Conservation (phyloP, 1,140 invertebrate species). For the Anoplolepis gracilipes region DNA sequence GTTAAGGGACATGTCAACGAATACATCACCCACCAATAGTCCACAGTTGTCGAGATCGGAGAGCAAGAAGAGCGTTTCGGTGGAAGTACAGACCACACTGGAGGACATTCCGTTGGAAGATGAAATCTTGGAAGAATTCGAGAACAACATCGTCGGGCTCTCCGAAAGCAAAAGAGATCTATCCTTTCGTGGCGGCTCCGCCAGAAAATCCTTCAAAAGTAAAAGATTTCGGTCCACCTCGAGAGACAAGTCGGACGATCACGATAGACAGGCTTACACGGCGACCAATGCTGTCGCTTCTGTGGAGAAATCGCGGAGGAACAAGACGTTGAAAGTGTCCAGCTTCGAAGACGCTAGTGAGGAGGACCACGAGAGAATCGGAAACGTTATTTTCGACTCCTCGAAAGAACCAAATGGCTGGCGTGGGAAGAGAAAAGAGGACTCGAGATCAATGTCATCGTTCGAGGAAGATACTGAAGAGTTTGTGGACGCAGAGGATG, state of each 20-base stretch:
- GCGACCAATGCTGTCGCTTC: slow-evolving; percentile 36
- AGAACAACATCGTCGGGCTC: slow-evolving; percentile 47
- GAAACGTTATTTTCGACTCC: slow-evolving; percentile 57
- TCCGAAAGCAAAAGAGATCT: slow-evolving; percentile 72
- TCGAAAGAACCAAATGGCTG: slow-evolving; percentile 42
- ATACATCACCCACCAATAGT: slow-evolving; percentile 79
- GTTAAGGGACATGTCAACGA: slow-evolving; percentile 80
- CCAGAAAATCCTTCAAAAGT: slow-evolving; percentile 63
- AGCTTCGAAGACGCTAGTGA: slow-evolving; percentile 78
- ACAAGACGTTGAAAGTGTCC: slow-evolving; percentile 74
- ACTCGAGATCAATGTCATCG: slow-evolving; percentile 52
- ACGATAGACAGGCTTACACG: background rate
- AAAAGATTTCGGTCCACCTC: slow-evolving; percentile 62
- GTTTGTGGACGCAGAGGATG: slow-evolving; percentile 81
- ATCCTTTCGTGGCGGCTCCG: slow-evolving; percentile 36
- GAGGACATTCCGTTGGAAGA: slow-evolving; percentile 69
- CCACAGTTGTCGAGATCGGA: slow-evolving; percentile 74
- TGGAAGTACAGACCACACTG: slow-evolving; percentile 83
- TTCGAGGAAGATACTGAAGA: slow-evolving; percentile 80
- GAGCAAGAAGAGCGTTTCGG: slow-evolving; percentile 80
- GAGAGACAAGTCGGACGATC: slow-evolving; percentile 49
- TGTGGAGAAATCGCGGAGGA: slow-evolving; percentile 28
- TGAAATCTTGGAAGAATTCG: slow-evolving; percentile 33
- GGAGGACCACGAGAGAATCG: slow-evolving; percentile 75
- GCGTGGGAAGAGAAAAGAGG: slow-evolving; percentile 38